Evolutionary conservation across 2,113 vertebrate species (phyloP), one percentile per base, ranked within the genome.

Genomic region (Camelus bactrianus): DNA sequence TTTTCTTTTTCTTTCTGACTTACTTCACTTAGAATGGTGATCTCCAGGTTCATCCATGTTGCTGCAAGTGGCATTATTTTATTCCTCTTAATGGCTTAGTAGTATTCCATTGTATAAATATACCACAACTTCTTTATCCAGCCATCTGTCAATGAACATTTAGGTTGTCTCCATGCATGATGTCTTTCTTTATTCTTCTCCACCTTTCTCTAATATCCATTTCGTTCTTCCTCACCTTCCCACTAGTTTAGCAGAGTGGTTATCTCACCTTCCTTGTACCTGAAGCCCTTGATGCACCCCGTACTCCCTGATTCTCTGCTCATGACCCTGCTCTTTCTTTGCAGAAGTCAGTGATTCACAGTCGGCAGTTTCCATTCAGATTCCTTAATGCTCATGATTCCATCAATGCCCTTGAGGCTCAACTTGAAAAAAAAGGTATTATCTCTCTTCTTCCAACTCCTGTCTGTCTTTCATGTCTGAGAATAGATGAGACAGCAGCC

Each of bases 321-420:
- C 48, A 92, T 10, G 20, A 26, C 30, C 62, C 14, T 6, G 82
- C 76, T 20, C 9, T 93, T 81, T 26, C 80, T 80, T 97, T 97
- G 22, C 97, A 99, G 99, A 98, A 98, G 58, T 98, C 99, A 0
- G 98, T 99, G 26, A 98, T 99, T 76, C 98, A 98, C 96, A 99
- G 99, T 97, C 98, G 98, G 19, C 99, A 99, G 97, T 99, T 99
- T 90, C 99, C 99, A 11, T 99, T 99, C 93, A 98, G 99, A 26
- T 99, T 99, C 97, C 99, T 99, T 20, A 98, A 99, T 52, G 99
- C 99, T 22, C 99, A 99, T 79, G 99, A 99, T 98, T 98, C 99
- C 95, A 98, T 99, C 86, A 67, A 98, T 98, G 96, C 98, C 94
- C 98, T 96, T 58, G 96, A 69, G 46, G 9, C n/a, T 70, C 97